A percentile compares a stretch with the other conserved stretches of the same genome.
Conservation (phyloP, 1,140 invertebrate genomes). For the Microplitis mediator region DNA sequence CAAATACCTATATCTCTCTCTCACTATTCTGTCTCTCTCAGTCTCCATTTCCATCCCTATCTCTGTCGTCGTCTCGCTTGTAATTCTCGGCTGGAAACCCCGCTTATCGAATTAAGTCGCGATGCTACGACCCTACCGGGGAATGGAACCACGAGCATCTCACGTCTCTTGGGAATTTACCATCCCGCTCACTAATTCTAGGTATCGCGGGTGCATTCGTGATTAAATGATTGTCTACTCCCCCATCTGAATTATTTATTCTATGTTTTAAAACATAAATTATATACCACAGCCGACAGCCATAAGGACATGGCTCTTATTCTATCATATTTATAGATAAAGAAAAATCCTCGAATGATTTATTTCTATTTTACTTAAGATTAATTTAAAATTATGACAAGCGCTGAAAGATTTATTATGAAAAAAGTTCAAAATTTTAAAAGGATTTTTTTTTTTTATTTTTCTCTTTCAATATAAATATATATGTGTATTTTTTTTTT, state of each 20-base stretch:
- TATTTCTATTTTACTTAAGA: too few species aligned
- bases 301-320: too few species aligned
- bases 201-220: constrained; percentile 19
- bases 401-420: too few species aligned
- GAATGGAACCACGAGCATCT: constrained; percentile 9
- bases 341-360: too few species aligned
- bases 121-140: constrained; percentile 8
- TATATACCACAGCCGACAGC: too few species aligned
- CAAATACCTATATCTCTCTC: background rate
- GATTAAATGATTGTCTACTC: constrained; percentile 12
- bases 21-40: background rate
- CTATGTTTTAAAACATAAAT: background rate
- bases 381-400: too few species aligned
- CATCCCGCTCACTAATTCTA: constrained; percentile 19
- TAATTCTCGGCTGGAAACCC: background rate
- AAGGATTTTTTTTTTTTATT: too few species aligned
- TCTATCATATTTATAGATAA: too few species aligned
- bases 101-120: constrained; percentile 24
- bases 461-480: too few species aligned
- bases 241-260: constrained; percentile 5
- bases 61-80: background rate
- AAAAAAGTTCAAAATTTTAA: too few species aligned
- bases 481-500: background rate
- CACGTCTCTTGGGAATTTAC: constrained; percentile 21
- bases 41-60: background rate